Evolutionary conservation across 2,113 vertebrate genomes (phyloP).

Genomic region (Rhinolophus sinicus): DNA sequence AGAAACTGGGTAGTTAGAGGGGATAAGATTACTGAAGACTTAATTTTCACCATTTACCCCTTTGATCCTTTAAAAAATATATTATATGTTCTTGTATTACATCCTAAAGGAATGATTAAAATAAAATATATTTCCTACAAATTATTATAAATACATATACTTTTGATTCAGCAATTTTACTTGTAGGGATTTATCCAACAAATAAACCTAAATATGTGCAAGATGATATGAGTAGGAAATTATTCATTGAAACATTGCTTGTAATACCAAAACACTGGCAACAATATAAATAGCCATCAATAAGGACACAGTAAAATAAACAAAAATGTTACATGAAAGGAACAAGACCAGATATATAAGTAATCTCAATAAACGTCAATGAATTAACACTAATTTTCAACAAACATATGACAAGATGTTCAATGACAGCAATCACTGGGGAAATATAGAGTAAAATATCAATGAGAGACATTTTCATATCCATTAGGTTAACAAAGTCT

Average conservation of each 20-base stretch:
- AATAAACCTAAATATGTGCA: background rate
- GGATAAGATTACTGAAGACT: background rate
- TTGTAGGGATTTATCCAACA: background rate
- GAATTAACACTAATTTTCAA: background rate
- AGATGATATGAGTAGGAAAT: background rate
- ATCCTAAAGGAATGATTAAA: background rate
- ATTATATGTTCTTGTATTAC: background rate
- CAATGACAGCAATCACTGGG: background rate
- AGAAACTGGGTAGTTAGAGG: background rate
- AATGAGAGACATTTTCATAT: background rate
- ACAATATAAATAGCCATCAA: background rate
- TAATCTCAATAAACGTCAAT: background rate
- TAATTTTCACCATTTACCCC: constrained; percentile 11
- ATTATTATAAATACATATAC: background rate
- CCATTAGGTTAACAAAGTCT: background rate
- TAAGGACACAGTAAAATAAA: background rate
- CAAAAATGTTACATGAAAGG: background rate
- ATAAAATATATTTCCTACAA: background rate
- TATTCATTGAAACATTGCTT: background rate
- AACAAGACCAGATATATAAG: background rate
- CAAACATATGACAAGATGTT: background rate
- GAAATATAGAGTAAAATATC: background rate
- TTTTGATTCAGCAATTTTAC: background rate
- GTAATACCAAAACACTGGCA: background rate
- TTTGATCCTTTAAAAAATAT: background rate